Evolutionary conservation across 2,888 invertebrate genomes (phyloP).

Genomic region (Nomada fabriciana): DNA sequence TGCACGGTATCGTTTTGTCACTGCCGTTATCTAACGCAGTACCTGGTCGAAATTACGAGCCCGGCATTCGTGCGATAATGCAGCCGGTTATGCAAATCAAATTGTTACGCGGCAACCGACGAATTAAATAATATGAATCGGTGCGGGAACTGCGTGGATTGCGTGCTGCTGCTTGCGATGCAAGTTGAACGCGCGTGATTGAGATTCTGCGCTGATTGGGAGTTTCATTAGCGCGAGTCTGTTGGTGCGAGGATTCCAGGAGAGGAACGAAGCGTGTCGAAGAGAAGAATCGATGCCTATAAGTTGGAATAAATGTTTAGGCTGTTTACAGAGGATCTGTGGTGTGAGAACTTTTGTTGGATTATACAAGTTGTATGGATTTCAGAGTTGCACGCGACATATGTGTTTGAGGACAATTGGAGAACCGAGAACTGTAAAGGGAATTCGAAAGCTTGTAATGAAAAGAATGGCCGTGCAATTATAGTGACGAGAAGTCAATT

Average conservation of each 20-base stretch:
- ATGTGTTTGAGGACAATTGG: background rate
- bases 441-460: background rate
- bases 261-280: no score
- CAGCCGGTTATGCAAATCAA: conserved; percentile 34
- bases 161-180: no score
- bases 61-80: background rate
- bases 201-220: no score
- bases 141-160: background rate
- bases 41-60: conserved; percentile 14
- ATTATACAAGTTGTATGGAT: no score
- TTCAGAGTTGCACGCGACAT: no score
- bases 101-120: background rate
- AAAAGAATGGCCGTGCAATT: background rate
- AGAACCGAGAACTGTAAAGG: background rate
- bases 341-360: no score
- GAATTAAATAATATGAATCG: conserved; percentile 20
- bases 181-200: no score
- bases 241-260: no score
- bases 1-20: conserved; percentile 18
- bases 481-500: background rate
- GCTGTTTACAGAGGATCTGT: no score
- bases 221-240: no score
- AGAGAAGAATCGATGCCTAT: no score
- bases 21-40: conserved; percentile 16
- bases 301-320: no score